phyloP scores from a whole-genome alignment of 2,797 vertebrate genomes.

The Aldrovandia affinis region DNA sequence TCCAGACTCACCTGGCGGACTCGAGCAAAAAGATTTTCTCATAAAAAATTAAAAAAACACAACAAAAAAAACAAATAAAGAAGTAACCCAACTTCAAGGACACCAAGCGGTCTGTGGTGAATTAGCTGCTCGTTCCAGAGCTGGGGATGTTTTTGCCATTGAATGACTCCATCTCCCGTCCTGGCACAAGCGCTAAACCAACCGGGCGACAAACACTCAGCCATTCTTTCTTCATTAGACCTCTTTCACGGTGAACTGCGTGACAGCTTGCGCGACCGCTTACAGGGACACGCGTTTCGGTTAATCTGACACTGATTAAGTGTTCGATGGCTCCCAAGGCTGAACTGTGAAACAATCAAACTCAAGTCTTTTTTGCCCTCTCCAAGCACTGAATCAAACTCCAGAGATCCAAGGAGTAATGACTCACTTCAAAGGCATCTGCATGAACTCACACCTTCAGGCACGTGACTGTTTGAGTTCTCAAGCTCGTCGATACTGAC shows the following conservation, averaged over 20 bases:
- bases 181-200: neutral
- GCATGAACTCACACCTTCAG: no score
- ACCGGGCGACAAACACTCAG: neutral
- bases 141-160: constrained; percentile 4
- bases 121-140: neutral
- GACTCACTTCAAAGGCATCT: neutral
- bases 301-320: no score
- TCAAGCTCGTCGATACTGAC: no score
- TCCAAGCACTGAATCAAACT: neutral
- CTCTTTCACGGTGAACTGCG: neutral
- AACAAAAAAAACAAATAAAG: neutral
- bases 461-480: no score
- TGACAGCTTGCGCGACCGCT: no score
- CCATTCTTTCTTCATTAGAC: neutral
- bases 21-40: neutral
- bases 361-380: neutral
- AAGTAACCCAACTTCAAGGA: neutral
- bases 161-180: neutral
- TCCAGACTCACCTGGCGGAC: neutral
- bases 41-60: neutral
- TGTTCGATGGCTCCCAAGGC: neutral
- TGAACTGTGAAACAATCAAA: neutral
- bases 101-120: neutral
- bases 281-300: neutral
- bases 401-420: neutral